phyloP scores from a whole-genome alignment of 2,888 invertebrate species.

The Cantharis flavilabris region DNA sequence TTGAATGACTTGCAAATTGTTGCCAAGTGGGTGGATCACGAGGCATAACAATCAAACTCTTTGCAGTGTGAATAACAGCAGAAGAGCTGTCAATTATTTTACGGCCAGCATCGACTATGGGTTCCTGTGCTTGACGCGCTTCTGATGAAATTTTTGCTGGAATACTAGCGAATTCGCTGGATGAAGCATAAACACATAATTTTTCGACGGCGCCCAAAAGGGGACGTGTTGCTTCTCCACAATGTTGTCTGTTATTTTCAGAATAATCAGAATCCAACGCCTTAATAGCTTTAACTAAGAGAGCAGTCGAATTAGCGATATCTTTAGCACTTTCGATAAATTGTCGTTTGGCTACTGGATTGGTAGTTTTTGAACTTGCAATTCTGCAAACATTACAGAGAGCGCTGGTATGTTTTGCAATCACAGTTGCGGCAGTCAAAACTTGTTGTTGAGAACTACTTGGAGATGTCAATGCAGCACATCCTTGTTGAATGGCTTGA shows the following conservation, averaged over 20 bases:
- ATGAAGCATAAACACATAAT: conserved; percentile 90
- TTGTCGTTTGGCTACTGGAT: conserved; percentile 91
- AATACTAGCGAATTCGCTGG: conserved; percentile 90
- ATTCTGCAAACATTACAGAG: conserved; percentile 94
- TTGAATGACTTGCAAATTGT: conserved; percentile 89
- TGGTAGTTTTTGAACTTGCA: conserved; percentile 88
- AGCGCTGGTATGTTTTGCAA: conserved; percentile 95
- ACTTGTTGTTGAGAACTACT: conserved; percentile 81
- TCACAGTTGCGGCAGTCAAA: conserved; percentile 87
- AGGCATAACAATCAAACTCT: conserved; percentile 84
- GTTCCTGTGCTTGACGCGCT: conserved; percentile 83
- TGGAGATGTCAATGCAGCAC: conserved; percentile 74
- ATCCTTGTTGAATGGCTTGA: conserved; percentile 88
- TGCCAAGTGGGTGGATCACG: conserved; percentile 95
- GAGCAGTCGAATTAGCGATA: conserved; percentile 94
- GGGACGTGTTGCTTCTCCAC: conserved; percentile 80
- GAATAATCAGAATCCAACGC: conserved; percentile 83
- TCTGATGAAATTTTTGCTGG: conserved; percentile 89
- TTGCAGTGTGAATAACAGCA: conserved; percentile 89
- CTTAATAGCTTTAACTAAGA: conserved; percentile 94
- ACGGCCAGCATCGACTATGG: conserved; percentile 81
- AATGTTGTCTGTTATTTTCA: conserved; percentile 73
- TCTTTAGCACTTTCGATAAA: conserved; percentile 98
- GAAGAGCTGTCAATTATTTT: conserved; percentile 83
- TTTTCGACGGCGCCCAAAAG: conserved; percentile 82